Percentiles rank a stretch among this genome's conserved stretches.
Conservation (phyloP, 2,113 vertebrate species). For the Sinocyclocheilus maitianheensis region DNA sequence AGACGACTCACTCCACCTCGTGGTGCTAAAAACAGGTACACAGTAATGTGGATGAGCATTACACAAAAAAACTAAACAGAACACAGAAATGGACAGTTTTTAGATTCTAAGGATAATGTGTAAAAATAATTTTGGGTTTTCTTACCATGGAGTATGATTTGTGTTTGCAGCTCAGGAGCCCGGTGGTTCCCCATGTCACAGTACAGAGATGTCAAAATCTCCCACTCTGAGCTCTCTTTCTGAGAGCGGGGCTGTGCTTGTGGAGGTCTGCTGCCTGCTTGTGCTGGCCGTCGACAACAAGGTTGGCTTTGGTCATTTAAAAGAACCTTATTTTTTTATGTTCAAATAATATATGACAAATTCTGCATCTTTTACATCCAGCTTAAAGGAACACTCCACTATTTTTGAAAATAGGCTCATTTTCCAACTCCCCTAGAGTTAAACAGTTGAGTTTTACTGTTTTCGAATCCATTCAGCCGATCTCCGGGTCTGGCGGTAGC, state of each 20-base stretch:
- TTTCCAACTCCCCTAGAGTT: too few species aligned
- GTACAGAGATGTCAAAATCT: slow-evolving; percentile 89
- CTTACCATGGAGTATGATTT: slow-evolving; percentile 1
- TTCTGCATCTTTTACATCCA: too few species aligned
- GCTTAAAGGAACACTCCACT: too few species aligned
- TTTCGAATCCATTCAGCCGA: too few species aligned
- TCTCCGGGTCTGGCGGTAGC: too few species aligned
- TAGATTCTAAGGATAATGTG: neutral
- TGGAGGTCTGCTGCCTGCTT: slow-evolving; percentile 92
- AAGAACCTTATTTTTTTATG: neutral
- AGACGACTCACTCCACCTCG: slow-evolving; percentile 92
- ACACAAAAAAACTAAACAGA: neutral
- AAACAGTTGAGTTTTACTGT: too few species aligned
- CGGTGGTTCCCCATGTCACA: slow-evolving; percentile 91
- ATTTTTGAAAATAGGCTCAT: too few species aligned
- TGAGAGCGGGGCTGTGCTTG: slow-evolving; percentile 82
- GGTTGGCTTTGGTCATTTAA: slow-evolving; percentile 59
- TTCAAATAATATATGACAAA: too few species aligned
- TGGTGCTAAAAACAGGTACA: slow-evolving; percentile 94
- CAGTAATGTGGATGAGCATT: neutral
- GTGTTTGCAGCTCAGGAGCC: slow-evolving; percentile 88
- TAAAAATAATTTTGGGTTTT: neutral
- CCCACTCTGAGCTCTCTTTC: slow-evolving; percentile 87
- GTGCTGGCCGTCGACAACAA: slow-evolving; percentile 92
- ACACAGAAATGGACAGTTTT: neutral